Percentiles rank a stretch among this genome's conserved stretches.
Evolutionary conservation across 2,113 vertebrate species (phyloP).

Genomic region (Scomber japonicus): DNA sequence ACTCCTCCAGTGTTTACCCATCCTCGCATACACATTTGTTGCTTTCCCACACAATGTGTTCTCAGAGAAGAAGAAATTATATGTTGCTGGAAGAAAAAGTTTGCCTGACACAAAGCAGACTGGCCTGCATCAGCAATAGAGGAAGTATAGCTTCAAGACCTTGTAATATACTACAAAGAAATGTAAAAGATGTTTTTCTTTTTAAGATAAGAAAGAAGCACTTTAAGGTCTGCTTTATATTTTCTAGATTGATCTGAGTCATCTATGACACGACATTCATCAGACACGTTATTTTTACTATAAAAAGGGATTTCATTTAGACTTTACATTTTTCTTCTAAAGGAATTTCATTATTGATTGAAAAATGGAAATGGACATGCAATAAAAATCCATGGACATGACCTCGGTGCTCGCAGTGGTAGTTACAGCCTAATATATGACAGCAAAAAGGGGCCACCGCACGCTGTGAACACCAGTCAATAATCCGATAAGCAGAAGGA

Average conservation of each 20-base stretch:
- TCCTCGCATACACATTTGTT: conserved; percentile 2
- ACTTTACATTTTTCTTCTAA: background rate
- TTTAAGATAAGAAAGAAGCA: conserved; percentile 13
- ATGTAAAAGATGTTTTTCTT: conserved; percentile 1
- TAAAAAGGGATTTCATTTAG: too few relatives aligned
- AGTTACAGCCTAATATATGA: conserved; percentile 33
- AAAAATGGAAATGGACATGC: conserved; percentile 35
- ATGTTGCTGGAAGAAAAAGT: conserved; percentile 24
- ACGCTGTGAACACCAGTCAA: conserved; percentile 58
- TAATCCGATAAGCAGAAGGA: conserved; percentile 70
- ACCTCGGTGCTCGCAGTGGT: conserved; percentile 34
- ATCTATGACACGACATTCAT: too few relatives aligned
- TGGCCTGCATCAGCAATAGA: conserved; percentile 15
- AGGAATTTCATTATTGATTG: conserved; percentile 5
- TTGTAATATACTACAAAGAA: conserved; percentile 26
- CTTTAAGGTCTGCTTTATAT: too few relatives aligned
- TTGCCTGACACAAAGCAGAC: conserved; percentile 7
- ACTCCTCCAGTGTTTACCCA: background rate
- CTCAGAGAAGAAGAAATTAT: conserved; percentile 29
- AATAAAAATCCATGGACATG: conserved; percentile 30
- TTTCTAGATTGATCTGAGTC: too few relatives aligned
- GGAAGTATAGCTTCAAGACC: background rate
- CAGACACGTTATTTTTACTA: too few relatives aligned
- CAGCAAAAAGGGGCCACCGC: conserved; percentile 32
- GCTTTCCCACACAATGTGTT: conserved; percentile 23